Evolutionary conservation across 2,797 vertebrate species (phyloP), one percentile per base, ranked within the genome.

Genomic region (Stomatorhinus walkeri): DNA sequence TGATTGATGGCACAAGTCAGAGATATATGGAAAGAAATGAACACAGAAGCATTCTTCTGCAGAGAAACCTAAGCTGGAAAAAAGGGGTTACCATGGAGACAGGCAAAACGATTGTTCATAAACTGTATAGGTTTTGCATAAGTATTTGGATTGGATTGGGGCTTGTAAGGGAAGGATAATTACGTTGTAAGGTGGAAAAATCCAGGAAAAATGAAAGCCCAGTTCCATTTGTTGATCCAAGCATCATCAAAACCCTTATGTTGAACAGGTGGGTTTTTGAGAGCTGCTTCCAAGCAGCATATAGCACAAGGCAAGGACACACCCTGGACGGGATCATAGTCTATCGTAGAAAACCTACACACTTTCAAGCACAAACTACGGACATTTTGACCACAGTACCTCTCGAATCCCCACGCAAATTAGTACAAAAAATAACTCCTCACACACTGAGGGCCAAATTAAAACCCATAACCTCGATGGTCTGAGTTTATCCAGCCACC

Each of bases 51-150:
- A 51, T 51, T 84, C 81, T 48, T 22, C 43, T 10, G 10, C 48
- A 49, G n/a, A 51, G 24, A 85, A 85, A 43, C 4, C 43, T 76
- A 76, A 76, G 68, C 32, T 36, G 32, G 32, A 49, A 48, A 51
- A 85, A 49, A 51, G 43, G 83, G 14, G 83, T 85, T 85, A 85
- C 83, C 83, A 85, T 85, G 83, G 83, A 85, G 83, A 85, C 83
- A 85, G 83, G 43, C 83, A 85, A 51, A 51, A 81, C 2, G 76
- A 81, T 81, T 81, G 76, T 22, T 81, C 76, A 1, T 81, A 81
- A 81, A 81, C 40, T 81, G 76, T 46, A 46, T 81, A 46, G 40
- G 40, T 46, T 81, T 81, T 79, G 72, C 72, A 76, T 76, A 43
- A 76, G 12, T 79, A 40, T 79, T 79, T 81, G 76, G 36, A 46